Evolutionary conservation across 2,113 vertebrate species (phyloP).

Genomic region (Oceanodroma tethys): DNA sequence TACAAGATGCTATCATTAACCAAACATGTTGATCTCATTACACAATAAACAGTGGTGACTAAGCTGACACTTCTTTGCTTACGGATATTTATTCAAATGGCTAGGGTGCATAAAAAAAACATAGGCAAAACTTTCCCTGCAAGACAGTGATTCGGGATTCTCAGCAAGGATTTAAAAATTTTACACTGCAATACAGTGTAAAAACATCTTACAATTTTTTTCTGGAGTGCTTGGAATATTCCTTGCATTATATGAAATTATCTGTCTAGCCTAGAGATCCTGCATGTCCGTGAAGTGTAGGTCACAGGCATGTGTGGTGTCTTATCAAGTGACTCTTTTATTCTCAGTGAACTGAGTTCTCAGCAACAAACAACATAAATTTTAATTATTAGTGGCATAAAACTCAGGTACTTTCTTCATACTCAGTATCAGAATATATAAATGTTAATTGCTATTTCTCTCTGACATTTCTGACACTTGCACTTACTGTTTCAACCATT

Average conservation of each 20-base stretch:
- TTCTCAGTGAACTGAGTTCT: not conserved
- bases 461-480: slow-evolving; percentile 8
- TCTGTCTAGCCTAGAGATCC: not conserved
- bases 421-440: not conserved
- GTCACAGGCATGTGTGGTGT: not conserved
- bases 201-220: not conserved
- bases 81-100: not conserved
- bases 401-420: not conserved
- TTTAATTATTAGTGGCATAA: not conserved
- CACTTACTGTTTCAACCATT: not conserved
- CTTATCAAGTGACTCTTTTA: not conserved
- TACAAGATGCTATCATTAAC: not conserved
- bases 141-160: not conserved
- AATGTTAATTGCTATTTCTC: not conserved
- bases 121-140: not conserved
- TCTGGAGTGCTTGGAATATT: not conserved
- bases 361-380: not conserved
- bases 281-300: not conserved
- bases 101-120: not conserved
- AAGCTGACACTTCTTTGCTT: not conserved
- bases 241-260: not conserved
- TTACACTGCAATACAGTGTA: not conserved
- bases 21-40: not conserved
- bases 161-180: not conserved
- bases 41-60: not conserved